Evolutionary conservation across 2,113 vertebrate genomes (phyloP).

Genomic region (Aptenodytes patagonicus): DNA sequence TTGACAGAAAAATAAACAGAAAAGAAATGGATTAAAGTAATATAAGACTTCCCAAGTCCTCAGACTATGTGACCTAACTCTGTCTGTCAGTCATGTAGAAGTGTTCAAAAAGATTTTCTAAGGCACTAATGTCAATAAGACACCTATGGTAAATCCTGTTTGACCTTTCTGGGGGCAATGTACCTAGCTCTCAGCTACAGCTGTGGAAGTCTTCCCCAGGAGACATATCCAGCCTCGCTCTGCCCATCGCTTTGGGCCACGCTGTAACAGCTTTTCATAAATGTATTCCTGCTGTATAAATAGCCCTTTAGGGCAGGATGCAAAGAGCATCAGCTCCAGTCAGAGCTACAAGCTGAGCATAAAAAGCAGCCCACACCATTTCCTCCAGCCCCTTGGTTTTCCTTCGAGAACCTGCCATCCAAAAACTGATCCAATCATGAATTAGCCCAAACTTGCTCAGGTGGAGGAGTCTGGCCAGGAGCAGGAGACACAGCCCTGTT

Average conservation of each 20-base stretch:
- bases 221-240: not conserved
- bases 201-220: not conserved
- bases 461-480: not conserved
- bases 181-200: not conserved
- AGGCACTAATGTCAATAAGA: not conserved
- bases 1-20: not conserved
- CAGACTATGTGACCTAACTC: not conserved
- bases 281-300: not conserved
- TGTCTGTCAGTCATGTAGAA: not conserved
- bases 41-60: not conserved
- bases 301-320: not conserved
- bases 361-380: not conserved
- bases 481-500: not conserved
- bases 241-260: not conserved
- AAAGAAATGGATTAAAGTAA: not conserved
- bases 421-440: not conserved
- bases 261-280: not conserved
- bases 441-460: not conserved
- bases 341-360: not conserved
- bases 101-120: not conserved
- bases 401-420: not conserved
- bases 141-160: slow-evolving; percentile 4
- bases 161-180: slow-evolving; percentile 35
- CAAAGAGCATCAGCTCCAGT: not conserved
- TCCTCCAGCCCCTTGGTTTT: not conserved